These are phyloP conservation scores for Morpho achilles DNA, from an alignment of 2,888 invertebrate genomes.

Conservation along the genomic window DNA sequence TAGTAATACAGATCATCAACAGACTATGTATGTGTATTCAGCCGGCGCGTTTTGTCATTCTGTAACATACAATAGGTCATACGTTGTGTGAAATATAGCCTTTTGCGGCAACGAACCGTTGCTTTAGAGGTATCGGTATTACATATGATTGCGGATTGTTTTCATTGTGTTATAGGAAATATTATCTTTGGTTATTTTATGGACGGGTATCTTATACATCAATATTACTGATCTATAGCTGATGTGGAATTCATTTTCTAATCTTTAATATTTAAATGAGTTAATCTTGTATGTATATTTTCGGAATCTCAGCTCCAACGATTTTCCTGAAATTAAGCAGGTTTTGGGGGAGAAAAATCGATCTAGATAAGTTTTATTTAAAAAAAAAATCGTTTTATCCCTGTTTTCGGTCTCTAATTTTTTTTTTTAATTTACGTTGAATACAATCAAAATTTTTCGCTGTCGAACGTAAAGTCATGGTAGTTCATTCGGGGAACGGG, in stretches of 20 bases:
- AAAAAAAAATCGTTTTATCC: no score
- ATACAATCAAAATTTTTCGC: no score
- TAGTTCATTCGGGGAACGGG: no score
- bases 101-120: conserved; percentile 42
- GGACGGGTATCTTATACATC: neutral
- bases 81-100: conserved; percentile 50
- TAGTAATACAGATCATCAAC: conserved; percentile 9
- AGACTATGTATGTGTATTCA: conserved; percentile 30
- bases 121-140: conserved; percentile 27
- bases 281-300: no score
- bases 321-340: no score
- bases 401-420: no score
- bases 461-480: no score
- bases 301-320: no score
- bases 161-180: conserved; percentile 23
- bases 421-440: no score
- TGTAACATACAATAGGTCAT: conserved; percentile 55
- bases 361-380: no score
- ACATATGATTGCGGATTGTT: conserved; percentile 19
- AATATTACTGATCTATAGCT: neutral
- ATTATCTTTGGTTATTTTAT: conserved; percentile 12
- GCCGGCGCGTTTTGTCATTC: conserved; percentile 52
- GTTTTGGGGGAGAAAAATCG: no score
- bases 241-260: neutral
- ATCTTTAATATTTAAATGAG: no score